A percentile compares a stretch with the other conserved stretches of the same genome.
phyloP scores from a whole-genome alignment of 1,140 invertebrate species.

The Bombus ignitus region DNA sequence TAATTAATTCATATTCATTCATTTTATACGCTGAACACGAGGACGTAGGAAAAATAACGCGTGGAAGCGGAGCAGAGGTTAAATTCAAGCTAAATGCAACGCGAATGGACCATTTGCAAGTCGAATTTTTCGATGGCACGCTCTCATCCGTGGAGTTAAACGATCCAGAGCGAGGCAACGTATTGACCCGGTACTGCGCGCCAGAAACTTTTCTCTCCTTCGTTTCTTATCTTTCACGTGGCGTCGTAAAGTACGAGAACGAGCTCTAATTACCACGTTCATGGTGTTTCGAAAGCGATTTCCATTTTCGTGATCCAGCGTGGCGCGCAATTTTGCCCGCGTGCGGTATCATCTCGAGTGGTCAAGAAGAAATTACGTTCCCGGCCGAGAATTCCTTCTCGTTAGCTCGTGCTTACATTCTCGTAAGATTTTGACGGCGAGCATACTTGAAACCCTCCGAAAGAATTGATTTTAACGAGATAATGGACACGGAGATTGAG shows the following conservation, averaged over 20 bases:
- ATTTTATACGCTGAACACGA: no score
- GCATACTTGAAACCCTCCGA: neutral
- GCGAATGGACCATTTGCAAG: conserved; percentile 25
- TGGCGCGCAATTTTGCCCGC: conserved; percentile 2
- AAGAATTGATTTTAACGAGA: conserved; percentile 15
- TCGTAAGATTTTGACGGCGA: neutral
- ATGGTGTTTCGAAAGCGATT: conserved; percentile 64
- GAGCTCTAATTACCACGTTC: conserved; percentile 63
- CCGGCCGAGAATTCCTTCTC: neutral
- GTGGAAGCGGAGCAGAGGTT: neutral
- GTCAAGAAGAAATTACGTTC: neutral
- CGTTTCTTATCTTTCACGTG: conserved; percentile 33
- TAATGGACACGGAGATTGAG: neutral
- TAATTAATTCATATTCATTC: no score
- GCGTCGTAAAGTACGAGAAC: conserved; percentile 58
- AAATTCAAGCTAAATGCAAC: neutral
- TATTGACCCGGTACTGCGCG: neutral
- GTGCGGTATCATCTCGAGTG: conserved; percentile 1
- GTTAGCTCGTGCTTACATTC: neutral
- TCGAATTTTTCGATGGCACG: conserved; percentile 35
- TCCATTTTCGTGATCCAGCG: conserved; percentile 64
- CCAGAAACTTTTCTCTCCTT: conserved; percentile 48
- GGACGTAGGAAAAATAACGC: neutral
- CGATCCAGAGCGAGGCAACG: conserved; percentile 7
- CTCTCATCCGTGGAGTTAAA: conserved; percentile 28